These are phyloP conservation scores for Odocoileus hemionus DNA, from an alignment of 2,113 vertebrate species.

Conservation along the genomic window DNA sequence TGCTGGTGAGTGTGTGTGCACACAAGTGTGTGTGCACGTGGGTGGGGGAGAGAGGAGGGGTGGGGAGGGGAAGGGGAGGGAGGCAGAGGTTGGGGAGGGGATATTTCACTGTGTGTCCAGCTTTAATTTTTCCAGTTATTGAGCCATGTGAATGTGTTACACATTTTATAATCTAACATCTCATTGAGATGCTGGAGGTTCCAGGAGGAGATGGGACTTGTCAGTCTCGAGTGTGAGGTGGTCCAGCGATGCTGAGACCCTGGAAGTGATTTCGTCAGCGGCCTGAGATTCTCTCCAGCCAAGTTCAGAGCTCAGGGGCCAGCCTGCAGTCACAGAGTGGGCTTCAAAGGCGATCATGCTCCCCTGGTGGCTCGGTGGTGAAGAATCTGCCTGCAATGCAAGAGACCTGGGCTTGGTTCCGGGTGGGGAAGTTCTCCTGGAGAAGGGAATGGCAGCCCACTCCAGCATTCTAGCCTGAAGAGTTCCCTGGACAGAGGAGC, in stretches of 20 bases:
- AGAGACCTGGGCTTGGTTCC: background rate
- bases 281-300: background rate
- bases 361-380: background rate
- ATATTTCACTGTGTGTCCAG: background rate
- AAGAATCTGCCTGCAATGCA: background rate
- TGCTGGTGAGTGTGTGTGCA: background rate
- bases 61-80: background rate
- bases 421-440: background rate
- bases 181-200: background rate
- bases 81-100: background rate
- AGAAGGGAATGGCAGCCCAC: background rate
- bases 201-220: accelerated
- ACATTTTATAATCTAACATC: background rate
- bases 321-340: background rate
- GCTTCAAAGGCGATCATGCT: too few relatives aligned
- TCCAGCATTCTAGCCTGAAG: background rate
- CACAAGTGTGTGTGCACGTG: accelerated
- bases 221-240: accelerated
- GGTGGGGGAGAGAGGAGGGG: too few relatives aligned
- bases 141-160: background rate
- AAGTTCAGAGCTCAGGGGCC: background rate
- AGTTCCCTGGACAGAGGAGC: background rate
- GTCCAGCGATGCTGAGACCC: accelerated
- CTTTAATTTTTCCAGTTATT: background rate
- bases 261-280: background rate